Evolutionary conservation across 2,797 vertebrate genomes (phyloP).

Genomic region (Crocodylus rhombifer): DNA sequence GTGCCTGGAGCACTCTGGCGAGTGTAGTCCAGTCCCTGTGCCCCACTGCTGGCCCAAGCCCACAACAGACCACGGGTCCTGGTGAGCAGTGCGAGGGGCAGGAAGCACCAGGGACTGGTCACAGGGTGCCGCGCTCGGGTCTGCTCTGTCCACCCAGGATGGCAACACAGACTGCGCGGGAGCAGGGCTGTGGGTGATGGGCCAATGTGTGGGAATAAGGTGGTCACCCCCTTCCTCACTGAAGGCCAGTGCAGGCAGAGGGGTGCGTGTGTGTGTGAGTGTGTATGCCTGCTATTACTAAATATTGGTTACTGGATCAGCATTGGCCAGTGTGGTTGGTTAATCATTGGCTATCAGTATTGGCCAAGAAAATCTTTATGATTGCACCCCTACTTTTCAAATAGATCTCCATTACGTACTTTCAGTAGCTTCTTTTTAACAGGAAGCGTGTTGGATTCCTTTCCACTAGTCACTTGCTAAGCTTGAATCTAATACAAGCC

Average conservation of each 20-base stretch:
- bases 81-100: too few relatives aligned
- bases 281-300: neutral
- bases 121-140: too few relatives aligned
- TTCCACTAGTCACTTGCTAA: neutral
- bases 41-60: too few relatives aligned
- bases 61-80: too few relatives aligned
- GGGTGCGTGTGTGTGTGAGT: neutral
- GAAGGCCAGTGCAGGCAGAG: neutral
- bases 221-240: too few relatives aligned
- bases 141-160: too few relatives aligned
- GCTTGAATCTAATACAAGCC: neutral
- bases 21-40: too few relatives aligned
- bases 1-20: too few relatives aligned
- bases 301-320: neutral
- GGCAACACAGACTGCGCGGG: too few relatives aligned
- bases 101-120: too few relatives aligned
- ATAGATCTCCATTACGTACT: neutral
- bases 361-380: neutral
- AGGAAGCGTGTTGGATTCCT: neutral
- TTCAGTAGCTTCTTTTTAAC: neutral
- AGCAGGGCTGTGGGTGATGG: too few relatives aligned
- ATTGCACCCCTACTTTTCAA: neutral
- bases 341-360: neutral
- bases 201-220: too few relatives aligned
- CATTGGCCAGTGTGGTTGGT: neutral